Conservation (phyloP, 1,140 invertebrate genomes). For the Teleopsis dalmanni region DNA sequence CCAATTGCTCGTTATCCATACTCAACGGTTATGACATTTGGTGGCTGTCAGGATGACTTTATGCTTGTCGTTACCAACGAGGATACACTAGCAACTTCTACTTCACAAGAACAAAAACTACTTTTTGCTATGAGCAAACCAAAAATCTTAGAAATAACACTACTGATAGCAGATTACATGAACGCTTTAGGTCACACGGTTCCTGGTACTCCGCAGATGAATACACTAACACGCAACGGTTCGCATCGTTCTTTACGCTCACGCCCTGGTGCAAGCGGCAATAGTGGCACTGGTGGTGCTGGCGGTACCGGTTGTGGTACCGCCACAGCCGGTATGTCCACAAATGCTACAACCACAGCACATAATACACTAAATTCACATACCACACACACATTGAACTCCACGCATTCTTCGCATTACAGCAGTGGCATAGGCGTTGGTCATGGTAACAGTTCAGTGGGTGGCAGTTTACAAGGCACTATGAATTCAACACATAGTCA, state of each 20-base stretch:
- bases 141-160: slow-evolving; percentile 76
- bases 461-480: slow-evolving; percentile 22
- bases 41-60: slow-evolving; percentile 89
- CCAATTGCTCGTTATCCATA: slow-evolving; percentile 79
- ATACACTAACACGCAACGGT: slow-evolving; percentile 70
- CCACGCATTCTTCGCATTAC: slow-evolving; percentile 43
- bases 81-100: slow-evolving; percentile 49
- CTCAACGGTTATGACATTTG: slow-evolving; percentile 85
- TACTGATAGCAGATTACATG: slow-evolving; percentile 93
- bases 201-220: slow-evolving; percentile 71
- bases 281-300: slow-evolving; percentile 1
- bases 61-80: slow-evolving; percentile 86
- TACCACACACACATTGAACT: slow-evolving; percentile 46
- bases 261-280: slow-evolving; percentile 27
- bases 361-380: slow-evolving; percentile 52
- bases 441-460: slow-evolving; percentile 10
- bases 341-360: slow-evolving; percentile 43
- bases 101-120: slow-evolving; percentile 62
- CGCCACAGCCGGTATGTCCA: slow-evolving; percentile 34
- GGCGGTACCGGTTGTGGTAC: slow-evolving; percentile 17
- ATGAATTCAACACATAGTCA: slow-evolving; percentile 44
- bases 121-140: slow-evolving; percentile 85
- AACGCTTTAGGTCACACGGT: slow-evolving; percentile 71
- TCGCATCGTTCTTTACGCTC: slow-evolving; percentile 54
- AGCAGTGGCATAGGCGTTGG: slow-evolving; percentile 21